Evolutionary conservation across 2,113 vertebrate genomes (phyloP), one percentile per base, ranked within the genome.

Genomic region (Mionectes macconnelli): DNA sequence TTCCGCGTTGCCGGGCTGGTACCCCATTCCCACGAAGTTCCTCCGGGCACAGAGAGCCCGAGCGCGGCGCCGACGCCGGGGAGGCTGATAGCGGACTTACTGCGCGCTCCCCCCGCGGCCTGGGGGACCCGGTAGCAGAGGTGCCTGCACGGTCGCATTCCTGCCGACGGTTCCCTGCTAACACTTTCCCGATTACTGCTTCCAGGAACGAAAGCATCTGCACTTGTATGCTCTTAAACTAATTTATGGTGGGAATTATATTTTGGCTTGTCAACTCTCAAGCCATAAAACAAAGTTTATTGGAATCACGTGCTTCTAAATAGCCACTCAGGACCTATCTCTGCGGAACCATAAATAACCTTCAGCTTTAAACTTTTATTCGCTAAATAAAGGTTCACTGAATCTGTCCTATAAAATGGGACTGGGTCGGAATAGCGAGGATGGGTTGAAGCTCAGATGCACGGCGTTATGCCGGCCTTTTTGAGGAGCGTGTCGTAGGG

Each of bases 211-310:
- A 98, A 98, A 98, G 98, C 99, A 99, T 99, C 99, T 99, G 99
- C 98, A 99, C 98, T 98, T 98, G 98, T 98, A 98, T 98, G 98
- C 99, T 98, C 98, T 98, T 98, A 98, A 98, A 98, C 98, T 99
- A 99, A 99, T 99, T 99, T 99, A 99, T 99, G 99, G 99, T 99
- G 99, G 99, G 99, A 99, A 99, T 99, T 99, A 99, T 99, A 99
- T 99, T 99, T 99, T 99, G 99, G 99, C 99, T 99, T 99, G 99
- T 99, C 99, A 99, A 99, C 99, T 99, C 99, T 98, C 98, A 97
- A 98, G 99, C 98, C 99, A 99, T 99, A 99, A 99, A 99, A 99
- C 99, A 99, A 99, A 99, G 98, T 99, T 99, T 99, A 99, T 99
- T 99, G 99, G 99, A 98, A 98, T 99, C 99, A 99, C 99, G 99